These are phyloP conservation scores for Exephanes ischioxanthus DNA, from an alignment of 2,888 invertebrate species.

Conservation along the genomic window DNA sequence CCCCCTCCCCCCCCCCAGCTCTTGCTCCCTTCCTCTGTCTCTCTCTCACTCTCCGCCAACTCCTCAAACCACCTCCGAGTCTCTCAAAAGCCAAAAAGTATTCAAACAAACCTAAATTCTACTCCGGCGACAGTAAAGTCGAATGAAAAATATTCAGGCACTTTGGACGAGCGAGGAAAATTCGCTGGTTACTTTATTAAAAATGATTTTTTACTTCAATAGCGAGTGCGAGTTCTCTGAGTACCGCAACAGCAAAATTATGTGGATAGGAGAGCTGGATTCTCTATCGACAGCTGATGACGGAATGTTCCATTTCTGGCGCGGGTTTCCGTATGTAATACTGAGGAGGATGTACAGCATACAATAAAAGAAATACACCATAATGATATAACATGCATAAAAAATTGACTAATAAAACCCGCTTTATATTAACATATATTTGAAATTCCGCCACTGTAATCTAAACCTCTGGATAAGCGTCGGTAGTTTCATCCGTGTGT, in stretches of 20 bases:
- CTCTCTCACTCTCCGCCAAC: background rate
- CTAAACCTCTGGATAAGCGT: background rate
- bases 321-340: background rate
- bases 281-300: background rate
- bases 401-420: background rate
- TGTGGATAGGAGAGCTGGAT: background rate
- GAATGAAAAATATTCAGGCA: conserved; percentile 45
- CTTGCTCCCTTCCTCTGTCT: conserved; percentile 10
- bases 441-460: background rate
- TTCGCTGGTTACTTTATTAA: background rate
- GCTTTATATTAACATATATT: conserved; percentile 16
- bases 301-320: background rate
- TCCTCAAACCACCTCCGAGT: background rate
- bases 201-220: conserved; percentile 1
- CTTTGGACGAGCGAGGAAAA: conserved; percentile 11
- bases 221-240: background rate
- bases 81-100: conserved; percentile 44
- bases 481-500: conserved; percentile 39
- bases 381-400: background rate
- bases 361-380: background rate
- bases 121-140: conserved; percentile 36
- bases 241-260: background rate
- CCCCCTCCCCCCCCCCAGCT: background rate
- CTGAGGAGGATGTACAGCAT: background rate
- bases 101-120: conserved; percentile 55